A percentile compares a stretch with the other conserved stretches of the same genome.
phyloP scores from a whole-genome alignment of 2,888 invertebrate genomes.

The Norana najaformis region DNA sequence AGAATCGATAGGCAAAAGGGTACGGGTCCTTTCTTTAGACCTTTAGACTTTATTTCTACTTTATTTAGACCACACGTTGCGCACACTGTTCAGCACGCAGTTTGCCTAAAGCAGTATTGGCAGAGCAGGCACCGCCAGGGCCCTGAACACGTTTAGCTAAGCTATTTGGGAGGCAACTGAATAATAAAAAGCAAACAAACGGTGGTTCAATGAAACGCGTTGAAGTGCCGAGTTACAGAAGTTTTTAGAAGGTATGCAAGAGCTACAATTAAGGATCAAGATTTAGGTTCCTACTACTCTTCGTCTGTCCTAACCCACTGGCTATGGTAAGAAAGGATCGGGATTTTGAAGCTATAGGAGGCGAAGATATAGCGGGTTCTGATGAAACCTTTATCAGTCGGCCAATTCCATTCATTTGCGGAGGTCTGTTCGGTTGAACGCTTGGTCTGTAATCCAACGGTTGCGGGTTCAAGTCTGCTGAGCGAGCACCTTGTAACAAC shows the following conservation, averaged over 20 bases:
- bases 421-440: too few relatives aligned
- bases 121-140: background rate
- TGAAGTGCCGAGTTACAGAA: background rate
- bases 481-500: too few relatives aligned
- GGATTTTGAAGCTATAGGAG: background rate
- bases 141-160: background rate
- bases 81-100: background rate
- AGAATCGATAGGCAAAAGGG: too few relatives aligned
- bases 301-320: background rate
- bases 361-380: background rate
- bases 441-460: too few relatives aligned
- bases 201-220: background rate
- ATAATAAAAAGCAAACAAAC: background rate
- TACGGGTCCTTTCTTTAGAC: too few relatives aligned
- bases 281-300: background rate
- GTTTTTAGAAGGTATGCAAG: too few relatives aligned
- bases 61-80: too few relatives aligned
- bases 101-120: background rate
- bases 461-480: too few relatives aligned
- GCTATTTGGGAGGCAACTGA: background rate
- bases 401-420: too few relatives aligned
- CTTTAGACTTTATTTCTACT: too few relatives aligned
- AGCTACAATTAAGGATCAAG: too few relatives aligned
- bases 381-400: too few relatives aligned
- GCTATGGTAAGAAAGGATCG: background rate